A percentile compares a stretch with the other conserved stretches of the same genome.
These are phyloP conservation scores for Chymomyza costata DNA, from an alignment of 1,140 invertebrate genomes.

Conservation along the genomic window DNA sequence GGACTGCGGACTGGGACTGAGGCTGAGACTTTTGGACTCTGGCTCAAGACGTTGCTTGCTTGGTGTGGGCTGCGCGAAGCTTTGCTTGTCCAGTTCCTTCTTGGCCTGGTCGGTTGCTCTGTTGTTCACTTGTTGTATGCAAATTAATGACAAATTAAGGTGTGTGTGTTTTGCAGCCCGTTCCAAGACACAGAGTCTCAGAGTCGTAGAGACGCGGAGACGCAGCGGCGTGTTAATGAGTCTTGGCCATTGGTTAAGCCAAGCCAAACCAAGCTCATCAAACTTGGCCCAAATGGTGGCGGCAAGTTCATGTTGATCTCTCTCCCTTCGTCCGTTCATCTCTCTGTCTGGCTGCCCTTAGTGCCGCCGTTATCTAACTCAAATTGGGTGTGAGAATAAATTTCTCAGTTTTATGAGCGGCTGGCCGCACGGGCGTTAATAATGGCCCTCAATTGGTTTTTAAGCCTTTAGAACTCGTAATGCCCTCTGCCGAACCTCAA, in stretches of 20 bases:
- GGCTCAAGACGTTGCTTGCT: neutral
- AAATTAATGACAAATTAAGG: constrained; percentile 73
- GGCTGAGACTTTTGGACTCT: constrained; percentile 9
- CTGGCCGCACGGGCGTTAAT: constrained; percentile 53
- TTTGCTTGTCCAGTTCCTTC: neutral
- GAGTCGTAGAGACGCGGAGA: no score
- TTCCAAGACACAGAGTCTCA: no score
- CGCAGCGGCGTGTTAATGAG: constrained; percentile 56
- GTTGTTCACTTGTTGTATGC: constrained; percentile 34
- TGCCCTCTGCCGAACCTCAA: no score
- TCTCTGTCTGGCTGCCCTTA: no score
- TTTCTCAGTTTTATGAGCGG: constrained; percentile 62
- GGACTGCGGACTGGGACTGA: constrained; percentile 9
- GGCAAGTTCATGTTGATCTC: neutral
- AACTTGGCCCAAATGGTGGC: neutral
- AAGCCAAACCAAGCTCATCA: no score
- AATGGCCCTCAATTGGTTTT: constrained; percentile 61
- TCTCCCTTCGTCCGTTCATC: neutral
- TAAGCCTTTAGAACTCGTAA: constrained; percentile 36
- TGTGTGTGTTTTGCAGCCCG: constrained; percentile 70
- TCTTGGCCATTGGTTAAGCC: neutral
- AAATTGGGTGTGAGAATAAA: constrained; percentile 73
- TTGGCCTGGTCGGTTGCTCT: neutral
- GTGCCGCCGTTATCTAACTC: constrained; percentile 47
- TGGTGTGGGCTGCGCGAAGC: no score